phyloP scores from a whole-genome alignment of 2,888 invertebrate genomes.

The Nomada flava region DNA sequence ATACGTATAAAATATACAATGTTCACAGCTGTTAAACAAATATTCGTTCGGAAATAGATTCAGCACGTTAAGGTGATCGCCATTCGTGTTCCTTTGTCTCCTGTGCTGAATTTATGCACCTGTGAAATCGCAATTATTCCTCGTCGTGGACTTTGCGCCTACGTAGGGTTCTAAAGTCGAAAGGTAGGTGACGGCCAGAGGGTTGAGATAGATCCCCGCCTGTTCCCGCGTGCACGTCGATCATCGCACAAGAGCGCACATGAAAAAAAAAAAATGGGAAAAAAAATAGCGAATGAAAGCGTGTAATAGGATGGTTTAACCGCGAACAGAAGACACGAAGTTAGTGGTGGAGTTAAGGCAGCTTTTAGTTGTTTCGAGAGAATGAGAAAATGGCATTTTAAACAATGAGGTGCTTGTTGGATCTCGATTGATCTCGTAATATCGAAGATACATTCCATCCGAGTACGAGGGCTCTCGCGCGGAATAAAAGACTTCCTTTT shows the following conservation, averaged over 20 bases:
- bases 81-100: not conserved
- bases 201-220: slow-evolving; percentile 10
- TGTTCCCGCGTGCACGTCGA: slow-evolving; percentile 21
- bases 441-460: slow-evolving; percentile 70
- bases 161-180: not conserved
- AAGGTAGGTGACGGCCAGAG: not conserved
- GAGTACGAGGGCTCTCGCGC: slow-evolving; percentile 52
- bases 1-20: not conserved
- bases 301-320: slow-evolving; percentile 1
- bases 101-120: not conserved
- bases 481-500: slow-evolving; percentile 58
- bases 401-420: slow-evolving; percentile 46
- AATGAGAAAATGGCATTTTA: not conserved
- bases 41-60: not conserved
- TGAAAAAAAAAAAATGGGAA: not conserved
- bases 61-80: not conserved
- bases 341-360: slow-evolving; percentile 9
- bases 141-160: not conserved
- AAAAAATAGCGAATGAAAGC: slow-evolving; percentile 4
- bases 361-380: slow-evolving; percentile 15
- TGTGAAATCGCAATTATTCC: not conserved
- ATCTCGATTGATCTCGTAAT: slow-evolving; percentile 58
- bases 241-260: slow-evolving; percentile 43
- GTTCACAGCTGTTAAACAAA: not conserved
- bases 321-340: slow-evolving; percentile 1